Evolutionary conservation across 2,113 vertebrate genomes (phyloP).

Genomic region (Pampusana beccarii): DNA sequence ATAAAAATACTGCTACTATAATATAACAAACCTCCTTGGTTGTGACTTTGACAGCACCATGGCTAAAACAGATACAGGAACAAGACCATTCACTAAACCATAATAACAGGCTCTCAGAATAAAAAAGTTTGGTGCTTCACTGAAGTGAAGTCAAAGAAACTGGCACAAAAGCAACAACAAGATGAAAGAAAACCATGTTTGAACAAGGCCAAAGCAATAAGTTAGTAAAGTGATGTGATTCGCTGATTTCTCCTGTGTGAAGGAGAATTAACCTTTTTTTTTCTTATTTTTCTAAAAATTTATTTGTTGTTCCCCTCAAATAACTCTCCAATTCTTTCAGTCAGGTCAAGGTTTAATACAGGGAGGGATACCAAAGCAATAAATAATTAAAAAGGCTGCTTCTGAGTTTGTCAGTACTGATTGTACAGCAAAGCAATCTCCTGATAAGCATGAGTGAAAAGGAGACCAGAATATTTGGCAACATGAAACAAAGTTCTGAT

Average conservation of each 20-base stretch:
- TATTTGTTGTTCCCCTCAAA: background rate
- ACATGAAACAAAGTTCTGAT: background rate
- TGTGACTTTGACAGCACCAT: background rate
- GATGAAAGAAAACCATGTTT: background rate
- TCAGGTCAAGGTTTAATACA: background rate
- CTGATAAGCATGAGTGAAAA: background rate
- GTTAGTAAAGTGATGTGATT: background rate
- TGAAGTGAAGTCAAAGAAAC: background rate
- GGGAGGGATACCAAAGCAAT: background rate
- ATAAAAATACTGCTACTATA: background rate
- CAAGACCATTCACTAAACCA: background rate
- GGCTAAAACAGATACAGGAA: background rate
- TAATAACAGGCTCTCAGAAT: background rate
- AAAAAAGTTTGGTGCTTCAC: background rate
- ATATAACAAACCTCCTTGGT: background rate
- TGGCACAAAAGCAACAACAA: background rate
- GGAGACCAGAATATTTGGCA: background rate
- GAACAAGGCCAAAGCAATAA: background rate
- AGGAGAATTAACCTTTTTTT: background rate
- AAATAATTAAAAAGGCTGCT: background rate
- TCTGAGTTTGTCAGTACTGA: background rate
- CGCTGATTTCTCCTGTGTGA: background rate
- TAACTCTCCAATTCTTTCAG: background rate
- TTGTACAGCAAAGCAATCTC: background rate
- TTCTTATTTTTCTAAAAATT: background rate